Evolutionary conservation across 2,888 invertebrate species (phyloP), one percentile per base, ranked within the genome.

Genomic region (Aphidoletes aphidimyza): DNA sequence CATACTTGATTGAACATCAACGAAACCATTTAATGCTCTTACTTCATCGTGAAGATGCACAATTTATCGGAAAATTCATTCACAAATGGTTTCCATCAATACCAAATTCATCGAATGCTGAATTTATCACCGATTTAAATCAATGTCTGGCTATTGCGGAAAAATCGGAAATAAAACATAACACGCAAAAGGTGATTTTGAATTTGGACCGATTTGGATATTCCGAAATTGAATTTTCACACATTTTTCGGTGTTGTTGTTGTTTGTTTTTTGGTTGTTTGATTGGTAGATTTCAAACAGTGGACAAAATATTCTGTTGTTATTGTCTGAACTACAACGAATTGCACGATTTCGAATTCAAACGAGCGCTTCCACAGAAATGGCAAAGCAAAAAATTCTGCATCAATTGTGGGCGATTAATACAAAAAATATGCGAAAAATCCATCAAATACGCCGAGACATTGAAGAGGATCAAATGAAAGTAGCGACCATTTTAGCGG

Each of bases 381-480:
- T 81, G 37, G 81, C 81, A 14, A 37, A 30, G 37, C 81, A 81
- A 30, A 81, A 37, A 30, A 37, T 81, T 19, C 37, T 81, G 8
- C 81, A 81, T n/a, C 81, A 81, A 8, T 3, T 37, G 19, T 81
- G 81, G 81, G 36, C 37, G 0, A 22, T 1, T 19, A 81, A 81
- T 81, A 37, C 19, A 11, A 37, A 36, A 37, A 37, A 81, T n/a
- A 5, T 37, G 5, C 81, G n/a, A 36, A 5, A n/a, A 81, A 37
- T 81, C 3, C 2, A 81, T n/a, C n/a, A 36, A 6, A 37, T 81
- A n/a, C 36, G 36, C 5, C 81, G 81, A 0, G 81, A 81, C 17
- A 81, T 81, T 8, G 37, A 81, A 81, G 81, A 81, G 9, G 22
- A 37, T 37, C 81, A 81, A 37, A 1, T 37, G 37, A 81, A 81